Evolutionary conservation across 2,888 invertebrate genomes (phyloP), one percentile per base, ranked within the genome.

Genomic region (Erynnis tages): DNA sequence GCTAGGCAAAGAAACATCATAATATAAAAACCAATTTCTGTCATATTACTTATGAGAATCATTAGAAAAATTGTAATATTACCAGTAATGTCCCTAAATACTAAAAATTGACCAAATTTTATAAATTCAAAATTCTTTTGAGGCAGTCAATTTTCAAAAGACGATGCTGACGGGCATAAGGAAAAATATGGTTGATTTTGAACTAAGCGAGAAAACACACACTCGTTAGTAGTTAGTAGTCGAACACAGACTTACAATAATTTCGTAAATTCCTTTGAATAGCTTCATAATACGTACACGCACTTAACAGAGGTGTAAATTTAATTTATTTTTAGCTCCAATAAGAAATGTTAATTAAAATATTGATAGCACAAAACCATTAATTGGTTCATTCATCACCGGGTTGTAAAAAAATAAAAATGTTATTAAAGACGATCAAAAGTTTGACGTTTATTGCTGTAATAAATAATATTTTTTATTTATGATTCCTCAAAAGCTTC

Each of bases 361-460:
- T 50, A 50, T 50, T 35, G 35, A 35, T 34, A 49, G 48, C 23
- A 34, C 34, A 21, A 45, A 23, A 13, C 25, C 14, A 43, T 50
- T 50, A 35, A 50, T 50, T 50, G 43, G 43, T 43, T 50, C 50
- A 50, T 50, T 50, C 29, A 50, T 50, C 50, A 50, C 27, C 25
- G 6, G 11, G 16, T 21, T 27, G 27, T 41, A 41, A 41, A 49
- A 40, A 38, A 41, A 27, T 35, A 27, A 50, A 43, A 29, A 23
- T 27, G 35, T 35, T 50, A 35, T 44, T 37, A 44, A 41, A 41
- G 40, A 14, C 16, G 25, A 41, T 49, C 41, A 49, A 27, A 40
- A 41, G 40, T 35, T 29, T 32, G 41, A 32, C 13, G 10, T 35
- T 44, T 44, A 50, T 50, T 35, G 19, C 43, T 2, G 50, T 16